phyloP scores from a whole-genome alignment of 2,113 vertebrate genomes.

The Cisticola juncidis region DNA sequence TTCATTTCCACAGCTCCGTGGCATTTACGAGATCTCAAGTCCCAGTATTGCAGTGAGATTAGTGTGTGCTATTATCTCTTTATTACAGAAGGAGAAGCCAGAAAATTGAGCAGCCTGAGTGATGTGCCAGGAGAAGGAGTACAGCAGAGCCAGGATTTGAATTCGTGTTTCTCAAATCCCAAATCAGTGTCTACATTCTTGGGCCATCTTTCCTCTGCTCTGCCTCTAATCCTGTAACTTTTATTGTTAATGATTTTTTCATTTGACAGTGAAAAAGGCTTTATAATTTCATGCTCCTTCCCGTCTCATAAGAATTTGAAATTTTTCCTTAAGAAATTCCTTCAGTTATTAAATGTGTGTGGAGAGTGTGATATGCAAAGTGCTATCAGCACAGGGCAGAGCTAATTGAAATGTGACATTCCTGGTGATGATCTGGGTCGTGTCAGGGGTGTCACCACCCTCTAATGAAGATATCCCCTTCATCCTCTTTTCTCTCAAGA shows the following conservation, averaged over 20 bases:
- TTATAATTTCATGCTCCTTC: not conserved
- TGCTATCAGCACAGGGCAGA: not conserved
- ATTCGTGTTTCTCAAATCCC: not conserved
- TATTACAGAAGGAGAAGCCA: conserved; percentile 41
- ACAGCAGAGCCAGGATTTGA: conserved; percentile 1
- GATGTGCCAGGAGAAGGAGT: not conserved
- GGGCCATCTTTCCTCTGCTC: not conserved
- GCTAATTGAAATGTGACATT: conserved; percentile 42
- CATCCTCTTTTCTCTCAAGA: not conserved
- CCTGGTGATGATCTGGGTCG: not conserved
- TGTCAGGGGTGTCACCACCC: not conserved
- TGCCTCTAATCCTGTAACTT: not conserved
- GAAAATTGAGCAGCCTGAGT: conserved; percentile 27
- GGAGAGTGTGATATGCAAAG: not conserved
- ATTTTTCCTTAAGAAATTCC: conserved; percentile 16
- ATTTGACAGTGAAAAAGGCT: not conserved
- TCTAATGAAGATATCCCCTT: not conserved
- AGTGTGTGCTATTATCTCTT: conserved; percentile 34
- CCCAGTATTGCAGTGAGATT: conserved; percentile 29
- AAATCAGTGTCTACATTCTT: not conserved
- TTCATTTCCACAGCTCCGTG: not conserved
- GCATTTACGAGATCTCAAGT: not conserved
- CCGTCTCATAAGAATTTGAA: conserved; percentile 1
- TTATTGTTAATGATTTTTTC: conserved; percentile 9
- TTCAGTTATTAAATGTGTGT: not conserved